A percentile compares a stretch with the other conserved stretches of the same genome.
Conservation (phyloP, 1,140 invertebrate genomes). For the Carcinoscorpius rotundicauda region DNA sequence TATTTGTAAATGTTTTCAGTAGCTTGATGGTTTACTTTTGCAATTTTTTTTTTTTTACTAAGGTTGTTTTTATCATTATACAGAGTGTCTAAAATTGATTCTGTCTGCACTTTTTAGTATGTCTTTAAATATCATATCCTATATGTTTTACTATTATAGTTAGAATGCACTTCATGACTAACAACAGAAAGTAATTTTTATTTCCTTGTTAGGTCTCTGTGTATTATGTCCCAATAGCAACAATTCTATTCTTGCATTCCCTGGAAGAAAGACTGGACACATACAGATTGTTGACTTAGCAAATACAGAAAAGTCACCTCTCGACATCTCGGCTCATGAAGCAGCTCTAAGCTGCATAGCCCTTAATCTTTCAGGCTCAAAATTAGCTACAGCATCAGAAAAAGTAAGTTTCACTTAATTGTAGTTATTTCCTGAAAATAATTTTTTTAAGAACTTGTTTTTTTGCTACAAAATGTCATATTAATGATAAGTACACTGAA, state of each 20-base stretch:
- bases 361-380: constrained; percentile 54
- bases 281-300: constrained; percentile 84
- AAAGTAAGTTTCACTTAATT: constrained; percentile 44
- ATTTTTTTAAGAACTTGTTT: neutral
- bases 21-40: too few species aligned
- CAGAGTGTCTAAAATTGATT: too few species aligned
- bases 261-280: constrained; percentile 65
- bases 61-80: too few species aligned
- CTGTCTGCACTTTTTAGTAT: too few species aligned
- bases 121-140: too few species aligned
- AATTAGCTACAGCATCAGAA: constrained; percentile 85
- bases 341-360: constrained; percentile 78
- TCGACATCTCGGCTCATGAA: constrained; percentile 83
- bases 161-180: too few species aligned
- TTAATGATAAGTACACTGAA: too few species aligned
- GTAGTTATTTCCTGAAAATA: neutral
- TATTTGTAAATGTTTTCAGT: too few species aligned
- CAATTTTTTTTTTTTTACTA: too few species aligned
- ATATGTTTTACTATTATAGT: too few species aligned
- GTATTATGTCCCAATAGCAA: constrained; percentile 92
- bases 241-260: constrained; percentile 89
- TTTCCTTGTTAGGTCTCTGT: constrained; percentile 58
- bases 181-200: neutral
- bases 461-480: too few species aligned
- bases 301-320: constrained; percentile 65